Evolutionary conservation across 2,113 vertebrate species (phyloP).

Genomic region (Vimba vimba): DNA sequence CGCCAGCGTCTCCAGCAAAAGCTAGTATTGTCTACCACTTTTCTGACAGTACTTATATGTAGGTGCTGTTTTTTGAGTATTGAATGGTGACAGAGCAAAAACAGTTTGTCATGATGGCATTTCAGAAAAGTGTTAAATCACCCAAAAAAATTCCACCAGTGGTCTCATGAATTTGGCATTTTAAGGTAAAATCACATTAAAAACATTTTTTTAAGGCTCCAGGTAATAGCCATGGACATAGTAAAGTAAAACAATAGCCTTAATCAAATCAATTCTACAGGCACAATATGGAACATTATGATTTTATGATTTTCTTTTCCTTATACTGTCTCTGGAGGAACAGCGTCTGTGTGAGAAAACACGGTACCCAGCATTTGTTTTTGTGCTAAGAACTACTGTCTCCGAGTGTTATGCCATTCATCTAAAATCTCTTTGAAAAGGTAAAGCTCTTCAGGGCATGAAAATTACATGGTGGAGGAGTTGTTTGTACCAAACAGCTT

Average conservation of each 20-base stretch:
- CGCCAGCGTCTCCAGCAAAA: not conserved
- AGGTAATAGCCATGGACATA: too few species aligned
- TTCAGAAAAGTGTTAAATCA: not conserved
- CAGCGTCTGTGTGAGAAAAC: not conserved
- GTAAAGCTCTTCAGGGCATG: not conserved
- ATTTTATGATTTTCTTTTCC: not conserved
- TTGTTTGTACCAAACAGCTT: not conserved
- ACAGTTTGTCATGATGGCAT: not conserved
- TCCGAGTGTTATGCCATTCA: not conserved
- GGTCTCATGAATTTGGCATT: not conserved
- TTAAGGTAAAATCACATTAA: too few species aligned
- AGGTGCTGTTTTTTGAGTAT: not conserved
- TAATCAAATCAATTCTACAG: too few species aligned
- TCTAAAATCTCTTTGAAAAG: not conserved
- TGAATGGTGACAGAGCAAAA: not conserved
- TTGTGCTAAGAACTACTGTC: not conserved
- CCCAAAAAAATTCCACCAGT: not conserved
- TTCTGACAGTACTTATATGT: not conserved
- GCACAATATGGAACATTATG: not conserved
- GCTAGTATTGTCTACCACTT: not conserved
- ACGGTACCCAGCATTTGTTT: not conserved
- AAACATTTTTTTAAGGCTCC: too few species aligned
- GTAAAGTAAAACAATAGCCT: too few species aligned
- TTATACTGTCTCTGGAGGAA: not conserved
- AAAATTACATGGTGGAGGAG: not conserved